These are phyloP conservation scores for Paratrypauchen microcephalus DNA, from an alignment of 2,797 vertebrate species.

Conservation along the genomic window DNA sequence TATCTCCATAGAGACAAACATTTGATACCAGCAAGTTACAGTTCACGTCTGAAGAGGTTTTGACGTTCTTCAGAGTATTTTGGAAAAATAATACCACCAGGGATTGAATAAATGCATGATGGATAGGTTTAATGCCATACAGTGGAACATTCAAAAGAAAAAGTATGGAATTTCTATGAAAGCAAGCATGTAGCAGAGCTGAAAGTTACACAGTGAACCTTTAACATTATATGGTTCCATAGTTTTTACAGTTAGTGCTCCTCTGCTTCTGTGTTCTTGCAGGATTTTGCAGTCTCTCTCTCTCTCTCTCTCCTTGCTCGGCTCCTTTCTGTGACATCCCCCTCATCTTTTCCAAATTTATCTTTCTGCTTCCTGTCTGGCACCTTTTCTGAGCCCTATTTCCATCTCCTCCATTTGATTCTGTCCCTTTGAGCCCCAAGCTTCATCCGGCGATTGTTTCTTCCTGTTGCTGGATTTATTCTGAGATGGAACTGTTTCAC, in stretches of 20 bases:
- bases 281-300: slow-evolving; percentile 23
- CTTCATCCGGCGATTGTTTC: not conserved
- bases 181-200: not conserved
- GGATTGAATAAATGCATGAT: no score
- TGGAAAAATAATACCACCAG: no score
- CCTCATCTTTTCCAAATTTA: slow-evolving; percentile 34
- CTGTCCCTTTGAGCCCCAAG: slow-evolving; percentile 27
- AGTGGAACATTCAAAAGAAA: not conserved
- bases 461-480: not conserved
- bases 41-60: no score
- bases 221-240: not conserved
- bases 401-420: slow-evolving; percentile 45
- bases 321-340: slow-evolving; percentile 20
- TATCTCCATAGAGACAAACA: no score
- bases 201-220: no score
- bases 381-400: slow-evolving; percentile 22
- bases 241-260: slow-evolving; percentile 5
- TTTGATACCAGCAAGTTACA: no score
- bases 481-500: not conserved
- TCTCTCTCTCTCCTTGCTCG: slow-evolving; percentile 16
- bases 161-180: not conserved
- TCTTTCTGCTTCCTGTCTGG: slow-evolving; percentile 27
- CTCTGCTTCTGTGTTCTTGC: slow-evolving; percentile 20
- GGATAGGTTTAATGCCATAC: no score
- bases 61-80: no score